Conservation (phyloP, 64 coral and sea anemone genomes). For the Montipora cactus region DNA sequence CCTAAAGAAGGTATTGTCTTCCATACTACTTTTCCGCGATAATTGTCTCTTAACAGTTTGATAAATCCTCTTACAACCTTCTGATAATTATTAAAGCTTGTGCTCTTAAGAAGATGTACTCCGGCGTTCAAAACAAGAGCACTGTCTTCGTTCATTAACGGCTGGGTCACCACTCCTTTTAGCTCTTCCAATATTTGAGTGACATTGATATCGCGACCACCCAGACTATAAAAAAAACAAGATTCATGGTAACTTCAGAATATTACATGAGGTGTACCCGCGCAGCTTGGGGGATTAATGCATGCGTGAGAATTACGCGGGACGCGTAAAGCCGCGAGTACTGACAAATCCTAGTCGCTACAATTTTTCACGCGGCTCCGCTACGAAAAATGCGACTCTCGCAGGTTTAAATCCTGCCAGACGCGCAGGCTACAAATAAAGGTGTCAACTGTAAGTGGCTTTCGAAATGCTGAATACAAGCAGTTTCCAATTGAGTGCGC, state of each 20-base stretch:
- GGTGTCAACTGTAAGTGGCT: too few relatives aligned
- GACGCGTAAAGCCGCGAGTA: too few relatives aligned
- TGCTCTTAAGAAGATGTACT: constrained; percentile 85
- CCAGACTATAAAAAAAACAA: constrained; percentile 32
- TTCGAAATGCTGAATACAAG: too few relatives aligned
- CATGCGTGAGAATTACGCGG: too few relatives aligned
- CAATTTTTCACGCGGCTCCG: too few relatives aligned
- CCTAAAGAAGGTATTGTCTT: constrained; percentile 86
- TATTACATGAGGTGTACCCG: neutral
- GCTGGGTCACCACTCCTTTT: constrained; percentile 59
- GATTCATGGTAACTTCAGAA: neutral
- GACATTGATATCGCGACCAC: constrained; percentile 73
- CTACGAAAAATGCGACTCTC: too few relatives aligned
- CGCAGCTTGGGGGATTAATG: too few relatives aligned
- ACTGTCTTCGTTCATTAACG: constrained; percentile 79
- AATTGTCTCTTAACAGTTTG: constrained; percentile 57
- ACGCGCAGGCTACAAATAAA: too few relatives aligned
- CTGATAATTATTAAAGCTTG: constrained; percentile 80
- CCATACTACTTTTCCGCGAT: constrained; percentile 81
- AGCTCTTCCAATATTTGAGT: constrained; percentile 72
- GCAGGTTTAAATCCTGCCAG: too few relatives aligned
- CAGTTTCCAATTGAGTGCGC: too few relatives aligned
- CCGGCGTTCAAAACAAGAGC: constrained; percentile 77
- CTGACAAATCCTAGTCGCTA: too few relatives aligned
- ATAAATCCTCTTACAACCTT: constrained; percentile 76